Base-by-base conservation (phyloP, 2,888 invertebrate species). In the Ecliptopera silaceata region DNA sequence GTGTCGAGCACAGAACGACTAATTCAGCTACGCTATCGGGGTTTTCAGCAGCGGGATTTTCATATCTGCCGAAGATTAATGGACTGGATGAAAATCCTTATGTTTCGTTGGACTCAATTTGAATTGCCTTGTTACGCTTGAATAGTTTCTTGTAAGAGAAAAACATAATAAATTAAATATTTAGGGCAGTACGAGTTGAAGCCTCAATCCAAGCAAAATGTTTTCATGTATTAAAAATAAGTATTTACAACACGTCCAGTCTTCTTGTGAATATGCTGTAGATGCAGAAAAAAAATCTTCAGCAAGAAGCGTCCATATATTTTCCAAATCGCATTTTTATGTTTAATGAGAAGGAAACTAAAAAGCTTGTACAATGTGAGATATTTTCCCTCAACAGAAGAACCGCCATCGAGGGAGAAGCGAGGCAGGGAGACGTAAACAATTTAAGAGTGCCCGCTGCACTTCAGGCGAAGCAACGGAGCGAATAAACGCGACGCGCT, bases 361-460 rank as follows among this genome's bases (percentile, higher is more conserved):
- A 71, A 73, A 71, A 64, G 36, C 43, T 44, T 17, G 45, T 38
- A 34, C 51, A 61, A 62, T 62, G 55, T 51, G 54, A 45, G 57
- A 55, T 48, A 49, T 60, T 60, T 56, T 56, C 20, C 53, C 39
- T 53, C 43, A 39, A 52, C 29, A 48, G 36, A 4, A 34, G 52
- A 34, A 53, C 50, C 15, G 41, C 38, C 52, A 47, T 57, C 57
- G 56, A 57, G 44, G 56, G 52, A 59, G 51, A 47, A 58, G 56
- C 55, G 61, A 75, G 63, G 71, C 76, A 79, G 65, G 74, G 72
- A 77, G 77, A 79, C 81, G 79, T 82, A 82, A 86, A 84, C 82
- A 82, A 82, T 84, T 84, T 81, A 74, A 76, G 74, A 81, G 79
- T 76, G 71, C 72, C 76, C 74, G 72, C 65, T 77, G 78, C 79